phyloP scores from a whole-genome alignment of 2,888 invertebrate species.

The Emmelina monodactyla region DNA sequence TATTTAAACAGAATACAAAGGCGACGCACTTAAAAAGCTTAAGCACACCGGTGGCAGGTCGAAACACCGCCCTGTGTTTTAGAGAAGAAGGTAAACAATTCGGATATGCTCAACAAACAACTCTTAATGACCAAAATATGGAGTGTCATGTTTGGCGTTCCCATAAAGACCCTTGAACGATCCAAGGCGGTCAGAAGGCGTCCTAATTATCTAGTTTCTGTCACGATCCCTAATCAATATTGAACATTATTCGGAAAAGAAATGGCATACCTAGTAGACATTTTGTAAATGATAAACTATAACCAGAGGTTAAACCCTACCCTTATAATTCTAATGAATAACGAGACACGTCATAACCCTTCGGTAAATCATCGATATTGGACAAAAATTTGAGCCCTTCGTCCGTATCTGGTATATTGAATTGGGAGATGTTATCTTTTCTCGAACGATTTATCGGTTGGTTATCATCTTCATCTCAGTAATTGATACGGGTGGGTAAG shows the following conservation, averaged over 20 bases:
- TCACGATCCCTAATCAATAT: too few species aligned
- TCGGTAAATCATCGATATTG: conserved; percentile 31
- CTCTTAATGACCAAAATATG: conserved; percentile 66
- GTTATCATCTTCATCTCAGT: conserved; percentile 52
- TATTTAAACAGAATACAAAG: conserved; percentile 42
- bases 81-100: conserved; percentile 59
- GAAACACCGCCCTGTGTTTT: conserved; percentile 62
- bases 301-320: too few species aligned
- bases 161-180: conserved; percentile 64
- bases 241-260: too few species aligned
- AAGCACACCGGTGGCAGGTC: conserved; percentile 42
- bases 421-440: conserved; percentile 31
- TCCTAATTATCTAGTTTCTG: too few species aligned
- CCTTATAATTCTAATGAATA: conserved; percentile 20
- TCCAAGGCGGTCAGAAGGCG: too few species aligned
- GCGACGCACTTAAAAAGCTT: conserved; percentile 41
- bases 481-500: conserved; percentile 49
- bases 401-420: not conserved
- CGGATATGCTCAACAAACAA: conserved; percentile 62
- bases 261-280: too few species aligned
- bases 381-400: not conserved
- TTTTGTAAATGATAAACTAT: too few species aligned
- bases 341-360: conserved; percentile 28
- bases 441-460: conserved; percentile 44
- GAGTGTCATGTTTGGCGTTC: conserved; percentile 65